These are phyloP conservation scores for Folsomia manolachei DNA, from an alignment of 2,888 invertebrate genomes.

Conservation along the genomic window DNA sequence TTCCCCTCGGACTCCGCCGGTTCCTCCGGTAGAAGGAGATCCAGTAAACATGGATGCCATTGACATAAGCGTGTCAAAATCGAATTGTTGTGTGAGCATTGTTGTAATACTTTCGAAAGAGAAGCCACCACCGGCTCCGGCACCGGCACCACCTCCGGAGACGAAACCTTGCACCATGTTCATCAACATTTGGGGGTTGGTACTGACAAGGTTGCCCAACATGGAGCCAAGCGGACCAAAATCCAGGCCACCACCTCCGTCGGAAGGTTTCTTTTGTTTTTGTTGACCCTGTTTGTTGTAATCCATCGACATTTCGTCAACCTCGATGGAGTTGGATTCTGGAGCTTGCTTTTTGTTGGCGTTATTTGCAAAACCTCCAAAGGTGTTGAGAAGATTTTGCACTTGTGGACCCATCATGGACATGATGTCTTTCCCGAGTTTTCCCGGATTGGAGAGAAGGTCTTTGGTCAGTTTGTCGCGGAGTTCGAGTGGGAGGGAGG, in stretches of 20 bases:
- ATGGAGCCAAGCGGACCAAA: conserved; percentile 41
- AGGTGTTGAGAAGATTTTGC: conserved; percentile 35
- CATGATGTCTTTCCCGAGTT: conserved; percentile 40
- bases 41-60: conserved; percentile 45
- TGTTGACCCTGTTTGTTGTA: conserved; percentile 36
- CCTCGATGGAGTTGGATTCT: conserved; percentile 29
- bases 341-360: conserved; percentile 2
- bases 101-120: conserved; percentile 41
- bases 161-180: conserved; percentile 36
- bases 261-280: not conserved
- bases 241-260: conserved; percentile 35
- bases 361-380: conserved; percentile 20
- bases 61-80: conserved; percentile 43
- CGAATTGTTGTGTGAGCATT: conserved; percentile 42
- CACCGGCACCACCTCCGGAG: conserved; percentile 11
- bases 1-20: conserved; percentile 31
- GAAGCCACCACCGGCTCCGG: conserved; percentile 30
- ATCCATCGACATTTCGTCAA: conserved; percentile 40
- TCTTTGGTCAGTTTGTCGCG: conserved; percentile 45
- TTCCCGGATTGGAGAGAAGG: conserved; percentile 43
- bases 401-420: conserved; percentile 46
- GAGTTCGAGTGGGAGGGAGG: conserved; percentile 45
- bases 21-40: not conserved
- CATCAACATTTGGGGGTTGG: conserved; percentile 47
- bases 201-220: conserved; percentile 42